Conservation (phyloP, 2,888 invertebrate genomes). For the Acheta domesticus region DNA sequence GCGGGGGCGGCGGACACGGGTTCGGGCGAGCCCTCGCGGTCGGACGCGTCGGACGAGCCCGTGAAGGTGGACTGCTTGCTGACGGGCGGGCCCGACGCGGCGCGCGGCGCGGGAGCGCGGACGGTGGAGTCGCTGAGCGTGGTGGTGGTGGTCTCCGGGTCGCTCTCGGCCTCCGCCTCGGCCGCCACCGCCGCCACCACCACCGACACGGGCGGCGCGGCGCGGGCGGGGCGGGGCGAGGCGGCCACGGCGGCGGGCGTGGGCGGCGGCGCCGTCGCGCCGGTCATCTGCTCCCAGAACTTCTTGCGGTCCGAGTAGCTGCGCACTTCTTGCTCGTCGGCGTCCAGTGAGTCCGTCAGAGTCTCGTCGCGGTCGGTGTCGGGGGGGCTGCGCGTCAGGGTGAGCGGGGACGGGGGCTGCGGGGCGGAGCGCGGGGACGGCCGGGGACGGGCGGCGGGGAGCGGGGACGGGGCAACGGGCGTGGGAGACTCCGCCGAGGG, state of each 20-base stretch:
- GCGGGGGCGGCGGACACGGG: constrained; percentile 35
- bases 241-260: constrained; percentile 46
- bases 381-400: constrained; percentile 20
- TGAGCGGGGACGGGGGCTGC: constrained; percentile 27
- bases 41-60: constrained; percentile 37
- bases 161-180: constrained; percentile 34
- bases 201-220: constrained; percentile 25
- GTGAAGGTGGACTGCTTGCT: constrained; percentile 36
- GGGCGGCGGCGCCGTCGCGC: constrained; percentile 45
- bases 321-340: constrained; percentile 42
- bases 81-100: constrained; percentile 27
- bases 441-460: constrained; percentile 33
- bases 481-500: constrained; percentile 33
- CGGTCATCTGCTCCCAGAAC: constrained; percentile 52
- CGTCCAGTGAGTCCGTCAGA: constrained; percentile 27
- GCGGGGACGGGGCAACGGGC: constrained; percentile 33
- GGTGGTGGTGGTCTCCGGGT: constrained; percentile 34
- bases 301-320: constrained; percentile 52
- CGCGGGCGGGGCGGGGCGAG: constrained; percentile 24
- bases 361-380: neutral
- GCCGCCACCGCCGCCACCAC: constrained; percentile 23
- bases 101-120: constrained; percentile 32
- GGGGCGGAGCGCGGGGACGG: constrained; percentile 27
- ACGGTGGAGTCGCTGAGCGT: constrained; percentile 37
- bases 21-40: constrained; percentile 32